Evolutionary conservation across 2,888 invertebrate genomes (phyloP).

Genomic region (Caenorhabditis sp.): DNA sequence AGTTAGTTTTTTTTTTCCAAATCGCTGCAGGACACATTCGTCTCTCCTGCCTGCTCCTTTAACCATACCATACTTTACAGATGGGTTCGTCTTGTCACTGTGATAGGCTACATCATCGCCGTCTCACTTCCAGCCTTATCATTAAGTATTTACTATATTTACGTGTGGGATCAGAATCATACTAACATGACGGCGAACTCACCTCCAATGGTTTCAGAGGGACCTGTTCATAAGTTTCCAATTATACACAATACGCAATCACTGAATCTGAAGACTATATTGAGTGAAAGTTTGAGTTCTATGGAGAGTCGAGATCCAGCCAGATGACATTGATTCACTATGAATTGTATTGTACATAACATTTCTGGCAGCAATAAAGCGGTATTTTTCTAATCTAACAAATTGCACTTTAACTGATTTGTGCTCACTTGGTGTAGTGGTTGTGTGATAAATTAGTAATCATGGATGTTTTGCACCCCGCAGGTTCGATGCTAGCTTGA

Average conservation of each 20-base stretch:
- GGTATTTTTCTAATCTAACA: background rate
- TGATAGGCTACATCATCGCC: constrained; percentile 64
- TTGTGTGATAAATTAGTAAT: too few relatives aligned
- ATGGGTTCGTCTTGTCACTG: constrained; percentile 66
- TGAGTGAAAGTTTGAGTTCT: background rate
- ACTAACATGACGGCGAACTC: constrained; percentile 23
- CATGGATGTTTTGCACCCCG: too few relatives aligned
- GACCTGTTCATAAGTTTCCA: background rate
- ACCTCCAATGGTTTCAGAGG: too few relatives aligned
- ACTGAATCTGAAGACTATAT: constrained; percentile 13
- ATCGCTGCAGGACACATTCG: too few relatives aligned
- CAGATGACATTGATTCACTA: constrained; percentile 41
- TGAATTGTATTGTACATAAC: constrained; percentile 11
- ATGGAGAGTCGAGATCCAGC: background rate
- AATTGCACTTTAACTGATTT: too few relatives aligned
- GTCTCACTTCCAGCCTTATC: constrained; percentile 65
- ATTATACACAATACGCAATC: too few relatives aligned
- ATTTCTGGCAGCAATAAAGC: background rate
- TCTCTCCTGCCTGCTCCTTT: too few relatives aligned
- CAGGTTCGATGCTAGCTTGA: too few relatives aligned
- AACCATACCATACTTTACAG: constrained; percentile 41
- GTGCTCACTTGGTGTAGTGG: too few relatives aligned
- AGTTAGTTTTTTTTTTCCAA: constrained; percentile 41
- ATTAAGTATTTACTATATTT: constrained; percentile 63
- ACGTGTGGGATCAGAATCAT: constrained; percentile 59